Evolutionary conservation across 2,113 vertebrate genomes (phyloP), one percentile per base, ranked within the genome.

Genomic region (Oryzias curvinotus): DNA sequence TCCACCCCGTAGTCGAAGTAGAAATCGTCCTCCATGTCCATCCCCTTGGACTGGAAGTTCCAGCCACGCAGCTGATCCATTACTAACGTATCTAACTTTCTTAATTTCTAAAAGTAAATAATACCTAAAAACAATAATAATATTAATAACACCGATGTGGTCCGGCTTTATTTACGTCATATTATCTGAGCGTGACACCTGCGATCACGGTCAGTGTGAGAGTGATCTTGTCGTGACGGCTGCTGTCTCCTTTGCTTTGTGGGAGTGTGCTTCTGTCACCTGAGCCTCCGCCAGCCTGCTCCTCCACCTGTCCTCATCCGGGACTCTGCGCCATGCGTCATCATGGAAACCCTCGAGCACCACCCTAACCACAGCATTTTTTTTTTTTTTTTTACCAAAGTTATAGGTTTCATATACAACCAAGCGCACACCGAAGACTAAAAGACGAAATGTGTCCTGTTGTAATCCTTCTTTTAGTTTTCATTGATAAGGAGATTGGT

Each of bases 21-120:
- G 55, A 92, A 92, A 26, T 87, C 87, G 64, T 90, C 88, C 65
- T 91, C 86, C 52, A 89, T 55, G 5, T 88, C 83, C 74, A 90
- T 77, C n/a, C 51, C 71, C 57, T 74, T 83, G 48, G 85, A 47
- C 68, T 85, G 89, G 16, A 88, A 82, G 51, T 71, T 73, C 82
- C 89, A 86, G 19, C 77, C 85, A 18, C 81, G 71, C 3, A 86
- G 36, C 1, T 57, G 85, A 74, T 85, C 87, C 92, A 92, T 92
- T 0, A 3, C 57, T 8, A 5, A 46, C 17, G 44, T 10, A 55
- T 30, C 4, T 30, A n/a, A 4, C 2, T 45, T 19, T 44, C 21
- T 65, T 28, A 44, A 28, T 25, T 25, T 2, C 5, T 47, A 19
- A 63, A n/a, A 63, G 8, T 15, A 1, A 46, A 36, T 7, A 14